A percentile compares a stretch with the other conserved stretches of the same genome.
phyloP scores from a whole-genome alignment of 2,797 vertebrate genomes.

The Knipowitschia caucasica region DNA sequence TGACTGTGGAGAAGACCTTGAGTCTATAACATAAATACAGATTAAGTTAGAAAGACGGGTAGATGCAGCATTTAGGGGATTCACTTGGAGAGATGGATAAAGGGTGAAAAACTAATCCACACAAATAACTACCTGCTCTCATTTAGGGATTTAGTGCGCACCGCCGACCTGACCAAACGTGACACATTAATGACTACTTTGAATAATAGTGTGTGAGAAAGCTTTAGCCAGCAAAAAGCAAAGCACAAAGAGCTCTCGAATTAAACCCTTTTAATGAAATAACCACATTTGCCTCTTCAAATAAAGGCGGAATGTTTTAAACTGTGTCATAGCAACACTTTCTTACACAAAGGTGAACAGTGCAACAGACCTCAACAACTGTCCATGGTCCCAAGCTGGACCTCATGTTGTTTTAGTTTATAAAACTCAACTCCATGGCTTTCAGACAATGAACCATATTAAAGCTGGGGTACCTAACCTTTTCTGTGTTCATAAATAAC shows the following conservation, averaged over 20 bases:
- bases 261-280: not conserved
- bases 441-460: not conserved
- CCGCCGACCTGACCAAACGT: slow-evolving; percentile 20
- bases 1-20: slow-evolving; percentile 32
- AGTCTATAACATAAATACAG: slow-evolving; percentile 50
- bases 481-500: too few relatives aligned
- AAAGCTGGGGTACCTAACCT: too few relatives aligned
- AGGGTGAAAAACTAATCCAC: slow-evolving; percentile 27
- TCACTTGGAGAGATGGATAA: slow-evolving; percentile 15
- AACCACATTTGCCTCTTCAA: not conserved
- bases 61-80: not conserved
- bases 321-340: not conserved
- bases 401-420: not conserved
- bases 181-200: slow-evolving; percentile 43
- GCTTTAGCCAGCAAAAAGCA: not conserved
- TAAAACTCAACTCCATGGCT: not conserved
- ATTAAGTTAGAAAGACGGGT: slow-evolving; percentile 35
- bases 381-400: not conserved
- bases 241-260: not conserved
- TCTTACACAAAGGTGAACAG: not conserved
- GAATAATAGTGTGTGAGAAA: slow-evolving; percentile 20
- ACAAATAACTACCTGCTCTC: slow-evolving; percentile 33
- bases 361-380: not conserved
- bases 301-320: not conserved
- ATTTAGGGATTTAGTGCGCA: slow-evolving; percentile 24